A percentile compares a stretch with the other conserved stretches of the same genome.
Conservation (phyloP, 2,113 vertebrate species). For the Ameiurus melas region DNA sequence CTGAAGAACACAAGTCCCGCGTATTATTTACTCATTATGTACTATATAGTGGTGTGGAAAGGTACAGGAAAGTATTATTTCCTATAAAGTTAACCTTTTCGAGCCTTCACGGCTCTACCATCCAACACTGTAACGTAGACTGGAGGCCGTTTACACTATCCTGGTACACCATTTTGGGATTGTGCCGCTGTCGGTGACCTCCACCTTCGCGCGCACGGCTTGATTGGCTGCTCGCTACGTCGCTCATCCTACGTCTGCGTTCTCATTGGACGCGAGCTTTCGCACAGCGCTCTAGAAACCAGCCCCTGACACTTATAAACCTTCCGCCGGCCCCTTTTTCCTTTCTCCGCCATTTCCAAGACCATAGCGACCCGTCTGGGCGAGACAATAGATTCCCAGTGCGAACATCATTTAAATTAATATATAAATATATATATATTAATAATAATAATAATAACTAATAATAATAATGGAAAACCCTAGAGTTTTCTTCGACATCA, state of each 20-base stretch:
- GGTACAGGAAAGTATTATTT: background rate
- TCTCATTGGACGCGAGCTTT: conserved; percentile 49
- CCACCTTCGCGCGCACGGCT: background rate
- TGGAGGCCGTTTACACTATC: too few species aligned
- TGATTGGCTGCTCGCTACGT: background rate
- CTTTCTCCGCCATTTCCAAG: conserved; percentile 45
- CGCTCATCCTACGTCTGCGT: background rate
- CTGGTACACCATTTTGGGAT: background rate
- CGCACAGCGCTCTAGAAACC: background rate
- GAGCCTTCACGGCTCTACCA: too few species aligned
- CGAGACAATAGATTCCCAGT: conserved; percentile 5
- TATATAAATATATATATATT: conserved; percentile 14
- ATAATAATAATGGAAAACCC: conserved; percentile 61
- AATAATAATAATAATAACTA: background rate
- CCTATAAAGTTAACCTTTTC: background rate
- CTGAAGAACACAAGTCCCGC: background rate
- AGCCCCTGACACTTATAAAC: conserved; percentile 48
- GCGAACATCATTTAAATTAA: background rate
- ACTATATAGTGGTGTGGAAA: too few species aligned
- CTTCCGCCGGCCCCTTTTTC: background rate
- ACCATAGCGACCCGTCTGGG: background rate
- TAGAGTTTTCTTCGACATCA: conserved; percentile 76
- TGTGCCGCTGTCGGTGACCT: background rate
- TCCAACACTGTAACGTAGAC: background rate
- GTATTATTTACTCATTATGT: too few species aligned